Evolutionary conservation across 2,888 invertebrate species (phyloP), one percentile per base, ranked within the genome.

Genomic region (Pyrocoelia pectoralis): DNA sequence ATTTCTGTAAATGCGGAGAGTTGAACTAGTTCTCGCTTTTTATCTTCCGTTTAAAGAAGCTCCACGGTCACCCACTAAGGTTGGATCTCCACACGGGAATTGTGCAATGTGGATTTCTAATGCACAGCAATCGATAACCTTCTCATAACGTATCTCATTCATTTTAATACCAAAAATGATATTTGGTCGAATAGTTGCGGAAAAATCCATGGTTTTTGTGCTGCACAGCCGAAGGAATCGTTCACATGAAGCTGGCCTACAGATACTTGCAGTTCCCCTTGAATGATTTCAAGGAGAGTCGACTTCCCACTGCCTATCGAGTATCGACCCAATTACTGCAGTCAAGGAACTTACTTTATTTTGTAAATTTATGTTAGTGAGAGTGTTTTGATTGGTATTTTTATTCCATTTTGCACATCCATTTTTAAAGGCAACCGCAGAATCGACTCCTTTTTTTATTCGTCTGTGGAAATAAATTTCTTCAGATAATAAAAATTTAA

Each of bases 281-380:
- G 46, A 15, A 46, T 17, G 1, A 18, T 18, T 17, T 86, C 83
- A 1, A 86, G 73, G 14, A 86, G 64, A 0, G 84, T 83, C 68
- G 79, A 82, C 78, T 90, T 96, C 74, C 96, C 96, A 29, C 92
- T 86, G 3, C 95, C 96, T n/a, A 95, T 95, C n/a, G n/a, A n/a
- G n/a, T n/a, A n/a, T n/a, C 0, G 94, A 88, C 10, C 96, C 96
- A 65, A 96, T 91, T 12, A 96, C 85, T 1, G 92, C 94, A 70
- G 91, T 88, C 76, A 69, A 80, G 78, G 17, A 79, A 77, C 86
- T 85, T 82, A 72, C 71, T 79, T 59, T 84, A 81, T 70, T 75
- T 75, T 14, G 82, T 74, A 74, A 81, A 77, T 71, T 83, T 77
- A 67, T 83, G 76, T 69, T n/a, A 2, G 33, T 33, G 2, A 33